phyloP scores from a whole-genome alignment of 1,140 invertebrate genomes.

The Nixonia krombeini region DNA sequence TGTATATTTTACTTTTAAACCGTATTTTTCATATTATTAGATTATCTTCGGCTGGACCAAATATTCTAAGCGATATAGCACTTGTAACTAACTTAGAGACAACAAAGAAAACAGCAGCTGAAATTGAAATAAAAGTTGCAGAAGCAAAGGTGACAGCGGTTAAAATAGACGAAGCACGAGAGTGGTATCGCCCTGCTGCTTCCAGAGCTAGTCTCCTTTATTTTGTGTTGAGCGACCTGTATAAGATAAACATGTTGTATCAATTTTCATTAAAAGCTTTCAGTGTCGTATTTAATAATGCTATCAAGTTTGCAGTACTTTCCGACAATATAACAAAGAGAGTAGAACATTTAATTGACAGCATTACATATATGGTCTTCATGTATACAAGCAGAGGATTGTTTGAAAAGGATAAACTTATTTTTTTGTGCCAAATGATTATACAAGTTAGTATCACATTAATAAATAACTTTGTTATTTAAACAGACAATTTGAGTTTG shows the following conservation, averaged over 20 bases:
- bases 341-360: conserved; percentile 87
- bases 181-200: conserved; percentile 90
- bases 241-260: conserved; percentile 96
- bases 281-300: conserved; percentile 92
- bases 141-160: conserved; percentile 89
- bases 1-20: too few relatives aligned
- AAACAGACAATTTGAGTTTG: too few relatives aligned
- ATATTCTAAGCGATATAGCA: conserved; percentile 91
- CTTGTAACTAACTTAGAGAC: conserved; percentile 94
- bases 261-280: conserved; percentile 97
- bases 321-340: conserved; percentile 80
- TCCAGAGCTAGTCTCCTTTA: conserved; percentile 91
- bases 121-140: conserved; percentile 88
- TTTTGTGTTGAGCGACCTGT: conserved; percentile 94
- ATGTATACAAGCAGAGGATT: conserved; percentile 91
- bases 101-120: conserved; percentile 92
- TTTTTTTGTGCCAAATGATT: conserved; percentile 90
- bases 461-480: not conserved
- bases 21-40: conserved; percentile 60
- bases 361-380: conserved; percentile 89
- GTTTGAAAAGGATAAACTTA: conserved; percentile 94
- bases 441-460: conserved; percentile 85
- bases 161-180: conserved; percentile 92
- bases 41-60: conserved; percentile 89
- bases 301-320: conserved; percentile 80